Percentiles rank a stretch among this genome's conserved stretches.
Conservation (phyloP, 2,888 invertebrate species). For the Baronia brevicornis region DNA sequence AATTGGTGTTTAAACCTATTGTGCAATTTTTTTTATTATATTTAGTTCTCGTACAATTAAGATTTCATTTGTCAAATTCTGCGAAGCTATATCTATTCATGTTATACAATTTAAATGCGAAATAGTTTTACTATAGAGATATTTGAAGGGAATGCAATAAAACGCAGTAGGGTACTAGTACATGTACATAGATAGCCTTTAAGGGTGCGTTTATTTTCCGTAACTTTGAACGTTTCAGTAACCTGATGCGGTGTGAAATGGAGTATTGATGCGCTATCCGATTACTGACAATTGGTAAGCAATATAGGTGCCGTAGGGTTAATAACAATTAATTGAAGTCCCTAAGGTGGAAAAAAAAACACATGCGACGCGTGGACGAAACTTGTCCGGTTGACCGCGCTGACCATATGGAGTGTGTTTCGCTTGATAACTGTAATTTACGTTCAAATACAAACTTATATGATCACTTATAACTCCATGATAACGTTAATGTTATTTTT, state of each 20-base stretch:
- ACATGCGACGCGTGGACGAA: conserved; percentile 44
- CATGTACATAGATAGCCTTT: no score
- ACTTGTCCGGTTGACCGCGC: conserved; percentile 40
- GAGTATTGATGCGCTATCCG: conserved; percentile 26
- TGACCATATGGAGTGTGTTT: conserved; percentile 46
- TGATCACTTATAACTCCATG: no score
- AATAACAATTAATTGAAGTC: conserved; percentile 68
- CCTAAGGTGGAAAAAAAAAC: conserved; percentile 39
- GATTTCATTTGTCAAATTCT: no score
- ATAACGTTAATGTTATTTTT: no score
- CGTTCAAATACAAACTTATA: conserved; percentile 13
- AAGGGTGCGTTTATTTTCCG: conserved; percentile 17
- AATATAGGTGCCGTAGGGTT: conserved; percentile 37
- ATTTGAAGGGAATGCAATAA: conserved; percentile 1
- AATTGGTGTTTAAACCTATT: no score
- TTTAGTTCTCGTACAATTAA: no score
- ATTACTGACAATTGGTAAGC: conserved; percentile 36
- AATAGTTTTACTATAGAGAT: conserved; percentile 18
- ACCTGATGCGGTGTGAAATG: conserved; percentile 43
- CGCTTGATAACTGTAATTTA: conserved; percentile 3
- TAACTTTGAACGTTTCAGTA: conserved; percentile 26
- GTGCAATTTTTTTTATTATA: no score
- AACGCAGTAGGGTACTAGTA: no score
- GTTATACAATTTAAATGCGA: no score
- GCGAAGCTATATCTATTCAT: no score